Evolutionary conservation across 2,888 invertebrate species (phyloP), one percentile per base, ranked within the genome.

Genomic region (Boloria selene): DNA sequence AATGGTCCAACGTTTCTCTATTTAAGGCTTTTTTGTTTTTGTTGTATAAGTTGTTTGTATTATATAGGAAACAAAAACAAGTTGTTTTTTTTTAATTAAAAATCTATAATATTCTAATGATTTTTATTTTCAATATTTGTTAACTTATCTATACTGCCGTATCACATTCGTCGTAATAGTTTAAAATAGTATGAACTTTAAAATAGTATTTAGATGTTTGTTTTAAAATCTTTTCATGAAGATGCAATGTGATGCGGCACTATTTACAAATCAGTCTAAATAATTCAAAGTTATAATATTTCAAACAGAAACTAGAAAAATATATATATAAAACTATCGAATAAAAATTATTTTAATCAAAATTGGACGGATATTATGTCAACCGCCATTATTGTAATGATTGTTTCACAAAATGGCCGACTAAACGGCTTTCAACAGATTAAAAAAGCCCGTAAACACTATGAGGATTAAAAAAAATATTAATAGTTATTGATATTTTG

Each of bases 401-500:
- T 7, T 16, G 17, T 47, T 50, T 31, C 38, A 59, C 59, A 50
- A 59, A 31, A 50, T 59, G 59, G 59, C 59, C 49, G 59, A 56
- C 17, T 56, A 10, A 18, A 59, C 38, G 26, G 59, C 13, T 49
- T 14, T 38, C 4, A 16, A 4, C 10, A 49, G 47, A 49, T 49
- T 14, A 14, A 22, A 5, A 10, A 14, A 49, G 16, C 13, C 17
- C 16, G 17, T n/a, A 26, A 49, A 47, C 45, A 58, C 16, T 47
- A 47, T 6, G 47, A 26, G 56, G 50, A 50, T 13, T 14, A 47
- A 26, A 13, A 54, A 68, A 31, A 31, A 1, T 38, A 59, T 59
- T 50, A 59, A 38, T 31, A 59, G 42, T 66, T 68, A 49, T 61
- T 64, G 45, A 71, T 63, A 44, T 79, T 77, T 55, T 83, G 78